phyloP scores from a whole-genome alignment of 2,113 vertebrate species.

The Xerus inauris region DNA sequence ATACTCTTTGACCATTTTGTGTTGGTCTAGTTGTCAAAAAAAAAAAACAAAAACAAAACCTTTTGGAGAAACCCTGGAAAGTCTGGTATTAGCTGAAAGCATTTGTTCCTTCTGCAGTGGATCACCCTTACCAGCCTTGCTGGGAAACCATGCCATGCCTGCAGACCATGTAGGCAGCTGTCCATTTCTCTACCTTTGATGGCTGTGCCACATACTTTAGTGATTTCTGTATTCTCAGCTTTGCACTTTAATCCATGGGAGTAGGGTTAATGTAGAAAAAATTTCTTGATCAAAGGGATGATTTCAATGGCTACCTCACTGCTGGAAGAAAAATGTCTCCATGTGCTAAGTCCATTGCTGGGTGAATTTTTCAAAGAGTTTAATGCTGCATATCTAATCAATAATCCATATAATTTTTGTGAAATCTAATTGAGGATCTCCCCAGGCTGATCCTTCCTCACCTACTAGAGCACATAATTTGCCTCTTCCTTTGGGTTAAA shows the following conservation, averaged over 20 bases:
- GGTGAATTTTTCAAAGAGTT: background rate
- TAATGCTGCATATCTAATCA: background rate
- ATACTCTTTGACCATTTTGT: background rate
- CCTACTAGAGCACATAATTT: background rate
- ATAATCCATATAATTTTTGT: background rate
- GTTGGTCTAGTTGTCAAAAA: background rate
- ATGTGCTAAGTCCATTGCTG: background rate
- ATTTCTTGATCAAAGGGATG: too few relatives aligned
- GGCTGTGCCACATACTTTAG: rapidly evolving
- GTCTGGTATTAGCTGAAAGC: background rate
- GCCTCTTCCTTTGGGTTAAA: background rate
- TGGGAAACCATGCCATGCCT: rapidly evolving
- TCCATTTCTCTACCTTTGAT: background rate
- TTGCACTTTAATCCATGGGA: too few relatives aligned
- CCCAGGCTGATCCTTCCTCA: rapidly evolving
- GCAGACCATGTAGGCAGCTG: background rate
- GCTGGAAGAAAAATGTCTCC: background rate
- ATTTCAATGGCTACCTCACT: background rate
- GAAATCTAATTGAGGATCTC: background rate
- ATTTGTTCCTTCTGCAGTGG: background rate
- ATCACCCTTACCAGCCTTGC: background rate
- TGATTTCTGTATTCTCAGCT: background rate
- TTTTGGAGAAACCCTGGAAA: background rate
- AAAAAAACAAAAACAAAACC: too few relatives aligned
- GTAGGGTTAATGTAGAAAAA: background rate